Conservation (phyloP, 2,797 vertebrate species). For the Craterocephalus amniculus region DNA sequence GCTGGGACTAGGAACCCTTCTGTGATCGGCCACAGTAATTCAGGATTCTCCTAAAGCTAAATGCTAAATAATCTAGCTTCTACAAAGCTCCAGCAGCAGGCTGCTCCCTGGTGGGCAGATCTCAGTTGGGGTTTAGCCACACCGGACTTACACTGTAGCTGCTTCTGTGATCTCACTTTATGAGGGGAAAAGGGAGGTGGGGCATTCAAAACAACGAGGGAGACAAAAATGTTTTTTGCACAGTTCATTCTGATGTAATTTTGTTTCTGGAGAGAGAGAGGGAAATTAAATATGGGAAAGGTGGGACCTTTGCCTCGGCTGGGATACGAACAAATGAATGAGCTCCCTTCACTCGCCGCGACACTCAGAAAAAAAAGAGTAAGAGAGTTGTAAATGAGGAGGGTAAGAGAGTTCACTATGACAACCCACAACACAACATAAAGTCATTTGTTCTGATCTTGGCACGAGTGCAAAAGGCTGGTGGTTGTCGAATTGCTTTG, state of each 20-base stretch:
- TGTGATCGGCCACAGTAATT: constrained; percentile 59
- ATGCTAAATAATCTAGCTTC: constrained; percentile 54
- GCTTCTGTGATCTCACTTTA: constrained; percentile 33
- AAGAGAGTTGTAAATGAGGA: constrained; percentile 59
- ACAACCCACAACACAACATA: constrained; percentile 71
- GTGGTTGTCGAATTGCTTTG: constrained; percentile 51
- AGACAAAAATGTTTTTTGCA: constrained; percentile 4
- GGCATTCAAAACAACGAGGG: constrained; percentile 10
- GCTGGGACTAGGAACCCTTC: constrained; percentile 20
- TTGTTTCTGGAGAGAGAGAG: constrained; percentile 19
- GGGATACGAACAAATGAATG: constrained; percentile 57
- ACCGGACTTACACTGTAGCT: constrained; percentile 21
- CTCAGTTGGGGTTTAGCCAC: constrained; percentile 43
- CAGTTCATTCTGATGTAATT: constrained; percentile 23
- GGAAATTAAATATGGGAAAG: constrained; percentile 55
- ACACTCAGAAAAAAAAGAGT: constrained; percentile 43
- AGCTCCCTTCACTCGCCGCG: constrained; percentile 50
- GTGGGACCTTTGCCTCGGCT: constrained; percentile 53
- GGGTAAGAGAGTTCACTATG: constrained; percentile 59
- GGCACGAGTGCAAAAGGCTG: constrained; percentile 51
- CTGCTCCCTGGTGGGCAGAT: constrained; percentile 71
- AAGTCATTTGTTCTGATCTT: constrained; percentile 66
- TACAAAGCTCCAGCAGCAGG: constrained; percentile 57
- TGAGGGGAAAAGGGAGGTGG: constrained; percentile 7
- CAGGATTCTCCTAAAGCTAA: constrained; percentile 55